Percentiles rank a stretch among this genome's conserved stretches.
Conservation (phyloP, 1,140 invertebrate species). For the Hesperophylax magnus region DNA sequence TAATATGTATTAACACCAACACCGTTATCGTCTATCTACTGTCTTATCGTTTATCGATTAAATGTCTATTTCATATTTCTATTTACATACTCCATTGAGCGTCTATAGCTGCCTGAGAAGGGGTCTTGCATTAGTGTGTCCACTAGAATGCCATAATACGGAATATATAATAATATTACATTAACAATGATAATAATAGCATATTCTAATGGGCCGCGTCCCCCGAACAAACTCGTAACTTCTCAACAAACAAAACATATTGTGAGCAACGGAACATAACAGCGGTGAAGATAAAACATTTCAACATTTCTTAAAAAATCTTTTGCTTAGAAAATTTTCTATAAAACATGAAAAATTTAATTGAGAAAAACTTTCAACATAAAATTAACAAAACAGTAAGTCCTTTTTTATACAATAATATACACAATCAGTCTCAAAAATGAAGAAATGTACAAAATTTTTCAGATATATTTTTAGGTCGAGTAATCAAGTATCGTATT, state of each 20-base stretch:
- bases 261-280: too few relatives aligned
- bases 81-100: conserved; percentile 57
- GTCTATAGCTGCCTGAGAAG: conserved; percentile 58
- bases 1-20: too few relatives aligned
- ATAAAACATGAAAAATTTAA: conserved; percentile 25
- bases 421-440: conserved; percentile 59
- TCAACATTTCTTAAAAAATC: neutral
- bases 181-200: conserved; percentile 9
- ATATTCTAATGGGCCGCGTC: neutral
- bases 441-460: conserved; percentile 57
- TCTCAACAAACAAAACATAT: too few relatives aligned
- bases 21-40: too few relatives aligned
- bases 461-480: conserved; percentile 52
- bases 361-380: neutral
- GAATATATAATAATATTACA: conserved; percentile 14
- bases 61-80: neutral
- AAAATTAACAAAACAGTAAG: conserved; percentile 37
- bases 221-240: neutral
- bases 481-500: conserved; percentile 36
- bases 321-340: neutral
- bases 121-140: conserved; percentile 51
- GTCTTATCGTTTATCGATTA: too few relatives aligned
- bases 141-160: conserved; percentile 45
- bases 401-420: conserved; percentile 56
- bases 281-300: neutral